Conservation (phyloP, 2,888 invertebrate species). For the Pantelozetes paolii region DNA sequence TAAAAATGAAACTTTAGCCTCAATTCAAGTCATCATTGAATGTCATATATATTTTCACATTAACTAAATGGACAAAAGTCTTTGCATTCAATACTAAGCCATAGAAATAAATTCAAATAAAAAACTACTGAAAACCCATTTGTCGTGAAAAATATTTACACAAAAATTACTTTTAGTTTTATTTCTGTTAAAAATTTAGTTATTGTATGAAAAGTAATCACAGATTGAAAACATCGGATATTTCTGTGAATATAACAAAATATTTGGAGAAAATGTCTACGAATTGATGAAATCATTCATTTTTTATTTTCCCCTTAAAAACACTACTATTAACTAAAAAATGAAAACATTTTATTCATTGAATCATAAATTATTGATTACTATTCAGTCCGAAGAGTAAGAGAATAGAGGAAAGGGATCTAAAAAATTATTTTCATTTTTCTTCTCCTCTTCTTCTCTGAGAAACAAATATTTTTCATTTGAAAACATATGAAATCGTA, state of each 20-base stretch:
- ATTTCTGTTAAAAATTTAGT: neutral
- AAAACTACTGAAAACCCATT: neutral
- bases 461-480: neutral
- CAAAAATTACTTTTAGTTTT: neutral
- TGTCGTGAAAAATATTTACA: neutral
- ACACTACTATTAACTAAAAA: neutral
- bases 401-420: no score
- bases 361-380: constrained; percentile 14
- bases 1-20: no score
- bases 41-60: constrained; percentile 5
- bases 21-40: neutral
- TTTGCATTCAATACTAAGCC: neutral
- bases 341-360: neutral
- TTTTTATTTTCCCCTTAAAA: neutral
- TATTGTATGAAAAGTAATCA: neutral
- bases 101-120: neutral
- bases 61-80: constrained; percentile 13
- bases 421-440: no score
- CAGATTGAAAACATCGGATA: no score
- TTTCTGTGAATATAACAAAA: neutral
- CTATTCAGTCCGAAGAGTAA: neutral
- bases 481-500: neutral
- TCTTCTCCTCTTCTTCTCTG: no score
- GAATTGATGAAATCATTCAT: neutral
- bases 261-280: neutral